These are phyloP conservation scores for Chauna torquata DNA, from an alignment of 2,113 vertebrate genomes.

Conservation along the genomic window DNA sequence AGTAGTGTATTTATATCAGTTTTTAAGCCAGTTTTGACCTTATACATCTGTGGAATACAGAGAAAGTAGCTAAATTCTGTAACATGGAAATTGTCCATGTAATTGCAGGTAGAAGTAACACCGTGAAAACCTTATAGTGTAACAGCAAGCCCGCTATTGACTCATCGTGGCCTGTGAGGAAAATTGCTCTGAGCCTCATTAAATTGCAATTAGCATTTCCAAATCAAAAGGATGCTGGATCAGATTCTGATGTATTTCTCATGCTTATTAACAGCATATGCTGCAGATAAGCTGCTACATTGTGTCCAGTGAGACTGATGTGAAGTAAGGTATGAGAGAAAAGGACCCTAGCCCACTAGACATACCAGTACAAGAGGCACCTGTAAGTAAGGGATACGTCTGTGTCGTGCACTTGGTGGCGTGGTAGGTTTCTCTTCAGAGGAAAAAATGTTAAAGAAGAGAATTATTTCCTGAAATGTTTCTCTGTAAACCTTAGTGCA, in stretches of 20 bases:
- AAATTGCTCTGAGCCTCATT: background rate
- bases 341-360: background rate
- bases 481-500: background rate
- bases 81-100: background rate
- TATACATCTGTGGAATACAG: background rate
- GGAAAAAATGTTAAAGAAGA: background rate
- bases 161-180: background rate
- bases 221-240: background rate
- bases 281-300: background rate
- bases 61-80: background rate
- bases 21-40: background rate
- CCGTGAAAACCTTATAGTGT: background rate
- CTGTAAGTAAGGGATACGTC: background rate
- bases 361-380: background rate
- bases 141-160: background rate
- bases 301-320: background rate
- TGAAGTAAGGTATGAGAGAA: background rate
- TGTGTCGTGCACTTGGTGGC: background rate
- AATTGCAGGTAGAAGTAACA: background rate
- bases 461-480: background rate
- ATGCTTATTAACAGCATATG: background rate
- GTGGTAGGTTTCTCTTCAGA: background rate
- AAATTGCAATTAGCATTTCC: conserved; percentile 3
- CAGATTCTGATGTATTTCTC: background rate
- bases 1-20: background rate